These are phyloP conservation scores for Aleiodes alternator DNA, from an alignment of 2,888 invertebrate genomes.

Conservation along the genomic window DNA sequence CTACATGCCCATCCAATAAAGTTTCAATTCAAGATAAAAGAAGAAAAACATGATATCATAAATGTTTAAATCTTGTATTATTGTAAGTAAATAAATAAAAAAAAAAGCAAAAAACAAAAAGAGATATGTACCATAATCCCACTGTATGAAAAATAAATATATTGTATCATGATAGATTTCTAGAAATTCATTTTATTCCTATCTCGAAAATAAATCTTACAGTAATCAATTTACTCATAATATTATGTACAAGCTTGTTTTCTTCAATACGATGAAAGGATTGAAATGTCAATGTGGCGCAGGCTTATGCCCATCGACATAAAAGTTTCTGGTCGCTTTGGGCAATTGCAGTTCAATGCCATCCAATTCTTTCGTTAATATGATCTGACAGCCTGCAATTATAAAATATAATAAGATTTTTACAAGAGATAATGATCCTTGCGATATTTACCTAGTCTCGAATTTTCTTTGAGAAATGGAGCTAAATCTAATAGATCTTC, in stretches of 20 bases:
- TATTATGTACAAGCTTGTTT: slow-evolving; percentile 39
- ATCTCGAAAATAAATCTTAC: slow-evolving; percentile 31
- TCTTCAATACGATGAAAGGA: neutral
- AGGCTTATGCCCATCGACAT: slow-evolving; percentile 98
- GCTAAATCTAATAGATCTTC: slow-evolving; percentile 98
- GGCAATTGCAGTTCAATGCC: slow-evolving; percentile 90
- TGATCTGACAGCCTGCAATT: slow-evolving; percentile 90
- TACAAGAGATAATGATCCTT: neutral
- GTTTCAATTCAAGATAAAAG: slow-evolving; percentile 61
- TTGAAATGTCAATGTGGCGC: slow-evolving; percentile 85
- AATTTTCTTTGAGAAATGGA: slow-evolving; percentile 95
- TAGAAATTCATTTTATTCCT: slow-evolving; percentile 24
- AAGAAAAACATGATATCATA: slow-evolving; percentile 68
- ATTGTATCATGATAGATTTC: slow-evolving; percentile 66
- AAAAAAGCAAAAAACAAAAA: slow-evolving; percentile 44
- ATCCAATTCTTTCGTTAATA: slow-evolving; percentile 89
- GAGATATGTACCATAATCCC: slow-evolving; percentile 68
- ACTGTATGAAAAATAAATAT: slow-evolving; percentile 71
- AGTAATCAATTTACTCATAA: neutral
- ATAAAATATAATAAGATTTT: slow-evolving; percentile 40
- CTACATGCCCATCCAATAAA: slow-evolving; percentile 62
- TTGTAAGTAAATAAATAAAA: slow-evolving; percentile 67
- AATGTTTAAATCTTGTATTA: slow-evolving; percentile 73
- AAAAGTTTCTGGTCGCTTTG: slow-evolving; percentile 94
- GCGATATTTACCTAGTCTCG: slow-evolving; percentile 84